Percentiles rank a stretch among this genome's conserved stretches.
phyloP scores from a whole-genome alignment of 2,888 invertebrate species.

The Caenorhabditis sinica region DNA sequence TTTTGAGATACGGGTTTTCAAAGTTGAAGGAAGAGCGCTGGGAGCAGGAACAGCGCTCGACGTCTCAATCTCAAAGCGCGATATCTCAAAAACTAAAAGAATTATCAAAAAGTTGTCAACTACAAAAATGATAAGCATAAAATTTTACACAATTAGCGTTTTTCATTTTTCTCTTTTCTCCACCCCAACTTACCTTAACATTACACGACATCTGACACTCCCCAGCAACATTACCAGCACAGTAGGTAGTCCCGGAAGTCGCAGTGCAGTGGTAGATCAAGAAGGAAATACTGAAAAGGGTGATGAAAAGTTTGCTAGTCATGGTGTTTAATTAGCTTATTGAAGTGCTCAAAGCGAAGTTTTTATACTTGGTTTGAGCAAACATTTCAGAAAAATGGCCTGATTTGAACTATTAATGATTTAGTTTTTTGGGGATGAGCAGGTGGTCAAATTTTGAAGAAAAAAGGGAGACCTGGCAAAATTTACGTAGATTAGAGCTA shows the following conservation, averaged over 20 bases:
- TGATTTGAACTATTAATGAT: neutral
- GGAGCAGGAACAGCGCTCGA: too few species aligned
- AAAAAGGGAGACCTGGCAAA: too few species aligned
- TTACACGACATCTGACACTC: constrained; percentile 4
- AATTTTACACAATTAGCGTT: too few species aligned
- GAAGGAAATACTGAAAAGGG: too few species aligned
- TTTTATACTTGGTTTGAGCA: neutral
- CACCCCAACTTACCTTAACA: neutral
- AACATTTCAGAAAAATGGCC: neutral
- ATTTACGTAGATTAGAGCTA: neutral
- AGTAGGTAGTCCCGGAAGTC: constrained; percentile 9
- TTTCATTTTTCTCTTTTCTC: neutral
- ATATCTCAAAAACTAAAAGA: neutral
- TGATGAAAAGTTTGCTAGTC: neutral
- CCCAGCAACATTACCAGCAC: neutral
- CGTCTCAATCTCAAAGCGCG: too few species aligned
- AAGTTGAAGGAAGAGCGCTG: too few species aligned
- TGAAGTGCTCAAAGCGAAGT: neutral
- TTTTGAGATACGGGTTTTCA: too few species aligned
- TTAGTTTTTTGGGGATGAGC: neutral
- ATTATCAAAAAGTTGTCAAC: too few species aligned
- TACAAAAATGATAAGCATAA: too few species aligned
- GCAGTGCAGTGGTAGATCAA: neutral
- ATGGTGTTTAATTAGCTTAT: neutral
- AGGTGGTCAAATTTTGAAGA: constrained; percentile 15